Evolutionary conservation across 1,140 invertebrate genomes (phyloP), one percentile per base, ranked within the genome.

Genomic region (Agraylea sexmaculata): DNA sequence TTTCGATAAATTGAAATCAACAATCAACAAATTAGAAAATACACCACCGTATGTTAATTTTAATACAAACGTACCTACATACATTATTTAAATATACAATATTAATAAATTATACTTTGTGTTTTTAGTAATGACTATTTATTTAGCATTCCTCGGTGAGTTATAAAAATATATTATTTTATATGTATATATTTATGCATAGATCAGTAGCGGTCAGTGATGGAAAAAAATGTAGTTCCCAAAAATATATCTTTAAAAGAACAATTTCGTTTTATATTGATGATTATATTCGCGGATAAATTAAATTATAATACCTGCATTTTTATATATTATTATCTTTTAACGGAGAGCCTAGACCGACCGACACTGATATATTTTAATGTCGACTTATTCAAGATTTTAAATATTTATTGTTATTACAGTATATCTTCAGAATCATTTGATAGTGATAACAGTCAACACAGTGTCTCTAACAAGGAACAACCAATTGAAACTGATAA

Each of bases 1-100:
- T 37, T 60, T 76, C 21, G 54, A 61, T 20, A 59, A 70, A 40
- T 68, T 78, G 10, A 58, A 73, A 33, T 59, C 67, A 28, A 67
- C 71, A 45, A 61, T 76, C 46, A 71, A 34, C 20, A 23, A 77
- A 51, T 66, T 66, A 29, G 56, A 58, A 31, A 45, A 62, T 37
- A 62, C 60, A 53, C 67, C 59, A 55, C 68, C 61, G 71, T 74
- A 59, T 51, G 29, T 43, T 22, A 3, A 21, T 29, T 21, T 60
- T 50, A 57, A 62, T 38, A 58, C 60, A 50, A 36, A 40, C 50
- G n/a, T n/a, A n/a, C n/a, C n/a, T n/a, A n/a, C n/a, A n/a, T n/a
- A n/a, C n/a, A n/a, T n/a, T n/a, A n/a, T n/a, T n/a, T n/a, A n/a
- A n/a, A n/a, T n/a, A n/a, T n/a, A n/a, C n/a, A n/a, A n/a, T n/a